Evolutionary conservation across 1,140 invertebrate species (phyloP).

Genomic region (Euglossa dilemma): DNA sequence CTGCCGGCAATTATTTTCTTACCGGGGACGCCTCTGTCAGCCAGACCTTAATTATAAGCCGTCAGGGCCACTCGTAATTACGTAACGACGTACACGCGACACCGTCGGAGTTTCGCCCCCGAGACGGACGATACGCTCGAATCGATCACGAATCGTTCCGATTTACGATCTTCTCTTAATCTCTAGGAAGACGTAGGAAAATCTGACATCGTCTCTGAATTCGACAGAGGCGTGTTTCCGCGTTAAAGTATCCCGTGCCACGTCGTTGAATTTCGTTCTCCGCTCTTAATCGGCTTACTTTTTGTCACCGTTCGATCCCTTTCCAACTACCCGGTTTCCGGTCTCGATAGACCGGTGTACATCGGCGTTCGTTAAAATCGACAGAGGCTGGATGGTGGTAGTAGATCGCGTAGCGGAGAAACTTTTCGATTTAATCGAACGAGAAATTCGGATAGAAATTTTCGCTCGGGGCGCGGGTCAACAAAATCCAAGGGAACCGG

Average conservation of each 20-base stretch:
- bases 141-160: not conserved
- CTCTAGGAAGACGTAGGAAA: not conserved
- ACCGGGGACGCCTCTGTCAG: too few species aligned
- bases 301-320: not conserved
- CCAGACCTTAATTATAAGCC: not conserved
- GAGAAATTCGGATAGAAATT: too few species aligned
- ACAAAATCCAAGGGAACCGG: not conserved
- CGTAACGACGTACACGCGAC: not conserved
- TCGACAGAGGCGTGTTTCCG: too few species aligned
- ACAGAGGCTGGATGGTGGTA: too few species aligned
- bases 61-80: not conserved
- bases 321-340: not conserved
- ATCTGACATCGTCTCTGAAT: too few species aligned
- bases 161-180: not conserved
- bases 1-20: slow-evolving; percentile 21
- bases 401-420: too few species aligned
- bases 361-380: too few species aligned
- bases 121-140: too few species aligned
- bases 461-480: too few species aligned
- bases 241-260: not conserved
- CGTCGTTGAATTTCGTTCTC: not conserved
- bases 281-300: not conserved
- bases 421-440: not conserved
- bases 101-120: not conserved
- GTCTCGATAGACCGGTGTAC: too few species aligned